Conservation (phyloP, 2,113 vertebrate genomes). For the Gymnogyps californianus region DNA sequence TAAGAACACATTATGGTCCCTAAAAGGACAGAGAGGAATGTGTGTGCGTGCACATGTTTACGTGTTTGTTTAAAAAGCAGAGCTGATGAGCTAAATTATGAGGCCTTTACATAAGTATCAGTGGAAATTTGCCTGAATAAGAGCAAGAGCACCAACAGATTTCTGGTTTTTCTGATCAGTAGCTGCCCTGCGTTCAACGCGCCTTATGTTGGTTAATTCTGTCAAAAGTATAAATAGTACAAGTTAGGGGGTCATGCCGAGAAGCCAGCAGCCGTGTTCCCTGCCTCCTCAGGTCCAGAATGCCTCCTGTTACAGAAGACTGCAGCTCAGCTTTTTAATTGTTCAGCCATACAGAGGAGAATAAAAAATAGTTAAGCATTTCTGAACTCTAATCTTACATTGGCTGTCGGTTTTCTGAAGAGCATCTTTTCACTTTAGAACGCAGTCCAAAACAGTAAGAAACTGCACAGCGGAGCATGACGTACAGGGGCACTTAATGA, state of each 20-base stretch:
- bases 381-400: not conserved
- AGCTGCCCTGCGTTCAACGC: not conserved
- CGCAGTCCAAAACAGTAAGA: not conserved
- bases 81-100: not conserved
- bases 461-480: not conserved
- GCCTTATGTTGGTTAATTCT: not conserved
- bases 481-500: not conserved
- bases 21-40: not conserved
- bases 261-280: not conserved
- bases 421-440: not conserved
- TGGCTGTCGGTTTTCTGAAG: not conserved
- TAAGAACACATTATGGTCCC: not conserved
- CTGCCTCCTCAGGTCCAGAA: not conserved
- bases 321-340: not conserved
- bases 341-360: not conserved
- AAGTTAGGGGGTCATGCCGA: not conserved
- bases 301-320: not conserved
- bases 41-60: fast-evolving
- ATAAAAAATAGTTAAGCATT: not conserved
- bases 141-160: not conserved
- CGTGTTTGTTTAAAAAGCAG: not conserved
- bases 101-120: not conserved
- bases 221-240: not conserved
- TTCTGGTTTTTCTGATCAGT: not conserved
- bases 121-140: not conserved